Base-by-base conservation (phyloP, 2,888 invertebrate species). In the Chaitophorus viminalis region DNA sequence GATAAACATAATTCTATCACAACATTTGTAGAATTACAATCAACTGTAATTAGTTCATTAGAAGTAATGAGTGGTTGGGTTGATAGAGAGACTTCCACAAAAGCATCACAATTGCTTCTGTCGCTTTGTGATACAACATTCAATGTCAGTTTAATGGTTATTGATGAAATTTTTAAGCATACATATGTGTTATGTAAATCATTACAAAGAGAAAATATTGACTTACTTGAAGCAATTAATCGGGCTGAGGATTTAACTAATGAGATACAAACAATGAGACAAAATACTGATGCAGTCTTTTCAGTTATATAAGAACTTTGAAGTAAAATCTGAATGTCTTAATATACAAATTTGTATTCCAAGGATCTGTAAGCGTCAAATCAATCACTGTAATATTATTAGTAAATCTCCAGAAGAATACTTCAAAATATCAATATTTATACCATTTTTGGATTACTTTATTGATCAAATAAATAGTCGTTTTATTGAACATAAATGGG, bases 271-370 rank as follows among this genome's bases (percentile, higher is more conserved):
- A 9, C 3, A 74, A 74, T 39, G 74, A 74, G 74, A 74, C 39
- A 74, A 74, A 74, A n/a, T 39, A 74, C 14, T 36, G 74, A 74
- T 39, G 74, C 17, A 76, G 75, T 76, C 18, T 76, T 76, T 76
- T 76, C 75, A 76, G 18, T 18, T 0, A 46, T 29, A 6, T 76
- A 76, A 18, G 75, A 29, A 5, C 29, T 76, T 76, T 17, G 75
- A 76, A 46, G 75, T 46, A 76, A 76, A 46, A 76, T 46, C 75
- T 46, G 18, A 76, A 76, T 8, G 29, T 75, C 31, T 75, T 31
- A n/a, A 46, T 76, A 21, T 76, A 21, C 31, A 76, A 31, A 76
- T 76, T 46, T 31, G 31, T 76, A 76, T 76, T 76, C 76, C 76
- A 76, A 76, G 46, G 6, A 76, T 18, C 21, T 76, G 76, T 46